These are phyloP conservation scores for Limnephilus rhombicus DNA, from an alignment of 2,888 invertebrate species.

Conservation along the genomic window DNA sequence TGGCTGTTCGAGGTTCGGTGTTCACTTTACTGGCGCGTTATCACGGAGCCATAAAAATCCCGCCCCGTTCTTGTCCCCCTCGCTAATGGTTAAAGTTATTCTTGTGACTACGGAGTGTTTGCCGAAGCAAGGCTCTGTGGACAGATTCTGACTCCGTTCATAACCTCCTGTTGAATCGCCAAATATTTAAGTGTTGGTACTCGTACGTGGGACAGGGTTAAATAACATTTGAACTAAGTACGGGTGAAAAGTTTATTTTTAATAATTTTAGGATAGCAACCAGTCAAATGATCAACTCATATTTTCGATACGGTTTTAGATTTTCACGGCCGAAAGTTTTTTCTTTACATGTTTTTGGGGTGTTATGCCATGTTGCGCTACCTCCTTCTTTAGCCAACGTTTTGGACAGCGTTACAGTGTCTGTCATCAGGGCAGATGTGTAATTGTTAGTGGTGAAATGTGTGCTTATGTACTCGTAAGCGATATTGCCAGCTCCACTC, in stretches of 20 bases:
- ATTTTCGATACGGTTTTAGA: too few relatives aligned
- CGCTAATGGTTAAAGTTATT: conserved; percentile 61
- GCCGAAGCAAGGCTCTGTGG: conserved; percentile 41
- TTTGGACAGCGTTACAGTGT: too few relatives aligned
- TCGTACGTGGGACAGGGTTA: background rate
- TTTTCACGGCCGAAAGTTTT: too few relatives aligned
- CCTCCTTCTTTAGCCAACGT: too few relatives aligned
- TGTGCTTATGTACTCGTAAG: too few relatives aligned
- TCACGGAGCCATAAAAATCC: conserved; percentile 40
- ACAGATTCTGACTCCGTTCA: background rate
- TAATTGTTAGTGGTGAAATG: too few relatives aligned
- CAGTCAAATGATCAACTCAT: too few relatives aligned
- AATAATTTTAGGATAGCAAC: too few relatives aligned
- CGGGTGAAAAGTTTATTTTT: background rate
- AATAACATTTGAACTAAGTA: background rate
- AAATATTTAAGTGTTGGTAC: background rate
- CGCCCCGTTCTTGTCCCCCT: conserved; percentile 42
- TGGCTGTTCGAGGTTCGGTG: background rate
- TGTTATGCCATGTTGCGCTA: too few relatives aligned
- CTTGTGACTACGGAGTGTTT: conserved; percentile 44
- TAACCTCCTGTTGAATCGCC: background rate
- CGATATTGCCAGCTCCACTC: too few relatives aligned
- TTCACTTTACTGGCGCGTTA: conserved; percentile 9
- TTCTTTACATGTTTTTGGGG: too few relatives aligned
- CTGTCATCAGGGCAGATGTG: too few relatives aligned